Percentiles rank a stretch among this genome's conserved stretches.
phyloP scores from a whole-genome alignment of 2,888 invertebrate genomes.

The Zhengitettix transpicula region DNA sequence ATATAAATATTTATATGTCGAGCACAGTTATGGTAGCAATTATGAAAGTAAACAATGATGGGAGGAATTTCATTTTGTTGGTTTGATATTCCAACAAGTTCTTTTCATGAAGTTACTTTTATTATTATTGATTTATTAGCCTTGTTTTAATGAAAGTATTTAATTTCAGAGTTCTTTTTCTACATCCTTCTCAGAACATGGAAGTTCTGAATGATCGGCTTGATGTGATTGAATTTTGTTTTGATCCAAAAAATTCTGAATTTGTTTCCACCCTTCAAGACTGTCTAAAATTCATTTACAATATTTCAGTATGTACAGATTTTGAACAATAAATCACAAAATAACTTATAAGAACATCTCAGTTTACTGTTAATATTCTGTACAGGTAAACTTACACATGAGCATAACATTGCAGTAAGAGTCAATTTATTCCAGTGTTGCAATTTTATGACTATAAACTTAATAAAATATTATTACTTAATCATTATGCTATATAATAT shows the following conservation, averaged over 20 bases:
- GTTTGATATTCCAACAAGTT: too few relatives aligned
- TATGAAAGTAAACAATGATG: too few relatives aligned
- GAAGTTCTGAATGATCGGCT: slow-evolving; percentile 42
- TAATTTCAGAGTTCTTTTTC: slow-evolving; percentile 41
- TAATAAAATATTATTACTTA: neutral
- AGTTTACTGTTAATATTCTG: too few relatives aligned
- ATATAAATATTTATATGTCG: too few relatives aligned
- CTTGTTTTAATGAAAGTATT: neutral
- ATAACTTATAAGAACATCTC: too few relatives aligned
- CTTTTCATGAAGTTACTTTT: too few relatives aligned
- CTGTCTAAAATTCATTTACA: slow-evolving; percentile 41
- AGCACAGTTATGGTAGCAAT: too few relatives aligned
- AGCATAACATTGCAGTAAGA: too few relatives aligned
- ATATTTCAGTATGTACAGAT: slow-evolving; percentile 34
- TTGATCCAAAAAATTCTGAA: slow-evolving; percentile 40
- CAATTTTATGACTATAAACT: neutral
- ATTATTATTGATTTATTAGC: too few relatives aligned
- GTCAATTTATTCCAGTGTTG: neutral
- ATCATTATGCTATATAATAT: too few relatives aligned
- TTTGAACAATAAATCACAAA: neutral
- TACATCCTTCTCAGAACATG: slow-evolving; percentile 50
- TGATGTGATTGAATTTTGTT: slow-evolving; percentile 52
- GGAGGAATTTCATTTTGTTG: too few relatives aligned
- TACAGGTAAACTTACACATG: too few relatives aligned
- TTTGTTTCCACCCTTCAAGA: slow-evolving; percentile 42